Conservation (phyloP, 1,140 invertebrate genomes). For the Scaptomyza hsui region DNA sequence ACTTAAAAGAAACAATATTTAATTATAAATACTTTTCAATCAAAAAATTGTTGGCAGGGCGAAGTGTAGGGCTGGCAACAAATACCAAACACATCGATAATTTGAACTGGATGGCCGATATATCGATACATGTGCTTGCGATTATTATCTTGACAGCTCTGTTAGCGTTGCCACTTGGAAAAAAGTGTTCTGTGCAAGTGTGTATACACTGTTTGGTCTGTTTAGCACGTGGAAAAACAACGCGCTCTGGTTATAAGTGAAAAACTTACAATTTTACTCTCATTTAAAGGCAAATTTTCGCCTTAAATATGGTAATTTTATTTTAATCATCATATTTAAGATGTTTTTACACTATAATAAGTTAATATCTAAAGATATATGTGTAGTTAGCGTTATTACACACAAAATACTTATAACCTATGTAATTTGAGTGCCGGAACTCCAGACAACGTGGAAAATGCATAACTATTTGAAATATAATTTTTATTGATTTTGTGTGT, state of each 20-base stretch:
- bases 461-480: not conserved
- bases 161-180: slow-evolving; percentile 25
- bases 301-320: slow-evolving; percentile 66
- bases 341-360: not conserved
- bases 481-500: slow-evolving; percentile 14
- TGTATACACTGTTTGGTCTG: slow-evolving; percentile 43
- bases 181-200: not conserved
- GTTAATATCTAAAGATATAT: too few species aligned
- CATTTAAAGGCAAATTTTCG: slow-evolving; percentile 46
- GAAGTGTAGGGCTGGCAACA: slow-evolving; percentile 37
- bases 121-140: not conserved
- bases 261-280: slow-evolving; percentile 37
- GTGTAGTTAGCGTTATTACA: not conserved
- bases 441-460: slow-evolving; percentile 53
- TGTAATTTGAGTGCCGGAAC: not conserved
- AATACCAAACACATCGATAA: slow-evolving; percentile 18
- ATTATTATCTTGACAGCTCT: not conserved
- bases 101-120: slow-evolving; percentile 18
- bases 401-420: slow-evolving; percentile 25
- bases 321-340: not conserved
- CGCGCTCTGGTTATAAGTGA: slow-evolving; percentile 29
- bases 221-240: slow-evolving; percentile 74
- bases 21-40: slow-evolving; percentile 23
- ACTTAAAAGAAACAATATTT: not conserved
- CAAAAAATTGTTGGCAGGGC: slow-evolving; percentile 39